A percentile compares a stretch with the other conserved stretches of the same genome.
These are phyloP conservation scores for Holocentrus rufus DNA, from an alignment of 2,797 vertebrate genomes.

Conservation along the genomic window DNA sequence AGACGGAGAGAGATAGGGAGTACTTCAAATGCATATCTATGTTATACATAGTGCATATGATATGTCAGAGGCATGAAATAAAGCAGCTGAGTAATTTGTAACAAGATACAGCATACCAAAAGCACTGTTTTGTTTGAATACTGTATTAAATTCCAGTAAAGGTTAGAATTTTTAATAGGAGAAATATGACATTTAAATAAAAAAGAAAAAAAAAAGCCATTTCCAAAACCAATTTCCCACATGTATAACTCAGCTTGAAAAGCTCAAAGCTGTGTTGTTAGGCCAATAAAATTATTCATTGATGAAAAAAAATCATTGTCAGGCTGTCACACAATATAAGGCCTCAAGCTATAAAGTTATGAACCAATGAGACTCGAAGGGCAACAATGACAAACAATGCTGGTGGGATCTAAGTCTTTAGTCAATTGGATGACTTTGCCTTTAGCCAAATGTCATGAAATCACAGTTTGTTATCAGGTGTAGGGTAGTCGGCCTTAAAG, in stretches of 20 bases:
- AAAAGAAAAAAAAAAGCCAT: constrained; percentile 67
- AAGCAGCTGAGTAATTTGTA: constrained; percentile 44
- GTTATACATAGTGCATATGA: constrained; percentile 2
- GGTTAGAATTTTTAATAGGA: constrained; percentile 63
- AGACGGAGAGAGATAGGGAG: background rate
- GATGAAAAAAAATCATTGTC: constrained; percentile 59
- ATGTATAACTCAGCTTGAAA: constrained; percentile 59
- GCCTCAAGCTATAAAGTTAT: constrained; percentile 58
- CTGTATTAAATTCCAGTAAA: constrained; percentile 54
- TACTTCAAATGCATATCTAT: background rate
- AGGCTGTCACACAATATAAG: constrained; percentile 56
- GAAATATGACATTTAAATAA: constrained; percentile 73
- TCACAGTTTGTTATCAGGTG: constrained; percentile 71
- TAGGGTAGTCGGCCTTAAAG: constrained; percentile 28
- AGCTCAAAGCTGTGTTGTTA: constrained; percentile 62
- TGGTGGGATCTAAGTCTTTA: constrained; percentile 56
- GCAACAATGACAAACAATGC: constrained; percentile 69
- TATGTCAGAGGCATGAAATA: constrained; percentile 36
- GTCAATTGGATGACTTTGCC: constrained; percentile 73
- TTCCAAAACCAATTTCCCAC: constrained; percentile 71
- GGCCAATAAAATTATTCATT: constrained; percentile 70
- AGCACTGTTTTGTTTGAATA: constrained; percentile 68
- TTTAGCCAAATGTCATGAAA: constrained; percentile 70
- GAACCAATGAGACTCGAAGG: constrained; percentile 70
- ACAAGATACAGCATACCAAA: constrained; percentile 38